Base-by-base conservation (phyloP, 2,797 vertebrate genomes). In the Pyrocephalus nanus region DNA sequence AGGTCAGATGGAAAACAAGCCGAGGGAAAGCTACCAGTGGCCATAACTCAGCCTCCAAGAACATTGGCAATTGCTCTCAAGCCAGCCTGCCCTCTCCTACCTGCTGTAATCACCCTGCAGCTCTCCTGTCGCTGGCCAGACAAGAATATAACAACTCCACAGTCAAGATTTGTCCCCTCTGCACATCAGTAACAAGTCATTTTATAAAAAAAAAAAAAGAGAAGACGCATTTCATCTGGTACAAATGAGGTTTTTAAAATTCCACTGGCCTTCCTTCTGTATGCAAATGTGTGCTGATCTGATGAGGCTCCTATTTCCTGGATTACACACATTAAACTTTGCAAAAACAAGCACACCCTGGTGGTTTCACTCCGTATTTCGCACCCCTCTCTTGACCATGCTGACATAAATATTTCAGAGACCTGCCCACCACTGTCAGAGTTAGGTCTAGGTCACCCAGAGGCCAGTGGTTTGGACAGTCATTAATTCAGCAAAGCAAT, bases 231-330 rank as follows among this genome's bases (percentile, higher is more conserved):
- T 86, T 96, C 84, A 95, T 96, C 81, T 93, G 82, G 73, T 71
- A 91, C 87, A 96, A 94, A 97, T 91, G 86, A 97, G 86, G 89
- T 83, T 95, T 97, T 96, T 87, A 90, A 96, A 97, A 97, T 95
- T 97, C 94, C 93, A 64, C 97, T 97, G 97, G 89, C 96, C 81
- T 90, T 93, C 85, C 91, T 83, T 96, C 91, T 95, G 89, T 22
- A 48, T 92, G 93, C 80, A 97, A 95, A 97, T 95, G 92, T 92
- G 94, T 84, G 92, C 93, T 94, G 92, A 96, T 96, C 94, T 96
- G 96, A 97, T 74, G 94, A 97, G 95, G 96, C 58, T 88, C 55
- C 96, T 90, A 71, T 96, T 97, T 97, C 95, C 97, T 96, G 92
- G 94, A 96, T 93, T 86, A 92, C 92, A 95, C 91, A 81, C 3